Evolutionary conservation across 2,797 vertebrate genomes (phyloP).

Genomic region (Capromys pilorides): DNA sequence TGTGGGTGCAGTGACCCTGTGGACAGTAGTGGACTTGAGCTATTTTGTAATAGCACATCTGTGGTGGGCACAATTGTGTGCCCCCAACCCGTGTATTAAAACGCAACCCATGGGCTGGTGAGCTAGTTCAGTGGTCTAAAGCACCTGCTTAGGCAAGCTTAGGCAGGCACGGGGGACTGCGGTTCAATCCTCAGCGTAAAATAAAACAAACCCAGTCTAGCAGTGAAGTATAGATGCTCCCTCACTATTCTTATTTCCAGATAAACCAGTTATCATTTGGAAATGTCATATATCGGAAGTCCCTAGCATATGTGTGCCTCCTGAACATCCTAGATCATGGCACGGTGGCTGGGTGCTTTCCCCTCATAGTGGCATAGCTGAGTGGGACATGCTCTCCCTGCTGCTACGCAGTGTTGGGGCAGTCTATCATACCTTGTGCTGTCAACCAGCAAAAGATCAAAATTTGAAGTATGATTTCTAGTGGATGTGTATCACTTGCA

Average conservation of each 20-base stretch:
- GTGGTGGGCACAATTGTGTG: background rate
- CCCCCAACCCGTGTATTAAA: background rate
- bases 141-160: no score
- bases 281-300: background rate
- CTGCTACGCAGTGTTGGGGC: background rate
- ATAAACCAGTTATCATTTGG: background rate
- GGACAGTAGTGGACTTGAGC: background rate
- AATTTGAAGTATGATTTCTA: background rate
- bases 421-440: background rate
- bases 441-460: background rate
- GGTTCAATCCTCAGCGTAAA: no score
- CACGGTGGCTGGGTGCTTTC: background rate
- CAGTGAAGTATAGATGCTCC: background rate
- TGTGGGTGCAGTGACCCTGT: background rate
- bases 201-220: no score
- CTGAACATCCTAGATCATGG: background rate
- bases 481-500: background rate
- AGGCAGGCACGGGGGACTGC: no score
- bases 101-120: no score
- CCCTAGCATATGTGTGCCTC: no score
- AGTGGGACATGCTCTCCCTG: background rate
- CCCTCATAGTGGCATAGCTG: background rate
- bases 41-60: background rate
- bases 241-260: background rate
- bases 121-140: no score